phyloP scores from a whole-genome alignment of 1,140 invertebrate species.

The Cotesia typhae region DNA sequence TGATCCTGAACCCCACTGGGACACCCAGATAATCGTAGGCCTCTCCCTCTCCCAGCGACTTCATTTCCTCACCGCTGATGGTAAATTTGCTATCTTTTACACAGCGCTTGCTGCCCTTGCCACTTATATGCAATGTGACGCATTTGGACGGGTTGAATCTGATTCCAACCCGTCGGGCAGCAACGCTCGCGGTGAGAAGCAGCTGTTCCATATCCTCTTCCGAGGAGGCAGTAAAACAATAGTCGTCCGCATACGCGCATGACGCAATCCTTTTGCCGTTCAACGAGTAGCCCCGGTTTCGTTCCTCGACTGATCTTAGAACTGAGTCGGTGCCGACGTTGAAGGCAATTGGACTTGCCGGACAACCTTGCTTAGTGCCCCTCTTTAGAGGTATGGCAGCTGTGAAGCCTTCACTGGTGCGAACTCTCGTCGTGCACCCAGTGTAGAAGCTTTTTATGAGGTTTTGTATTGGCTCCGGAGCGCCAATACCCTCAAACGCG shows the following conservation, averaged over 20 bases:
- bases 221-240: not conserved
- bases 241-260: too few relatives aligned
- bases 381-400: not conserved
- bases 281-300: too few relatives aligned
- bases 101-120: too few relatives aligned
- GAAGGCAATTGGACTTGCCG: not conserved
- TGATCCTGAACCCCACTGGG: slow-evolving; percentile 45
- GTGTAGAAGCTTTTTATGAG: too few relatives aligned
- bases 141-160: not conserved
- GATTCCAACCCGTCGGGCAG: not conserved
- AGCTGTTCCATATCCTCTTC: not conserved
- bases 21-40: slow-evolving; percentile 49
- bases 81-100: too few relatives aligned
- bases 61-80: slow-evolving; percentile 23
- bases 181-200: not conserved
- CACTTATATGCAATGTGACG: too few relatives aligned
- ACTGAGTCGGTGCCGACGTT: not conserved
- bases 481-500: too few relatives aligned
- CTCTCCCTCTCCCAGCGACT: slow-evolving; percentile 20
- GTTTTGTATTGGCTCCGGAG: too few relatives aligned
- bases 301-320: not conserved
- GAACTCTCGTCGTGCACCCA: too few relatives aligned
- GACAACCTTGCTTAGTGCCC: not conserved
- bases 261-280: too few relatives aligned
- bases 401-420: not conserved